Percentiles rank a stretch among this genome's conserved stretches.
These are phyloP conservation scores for Cinclus cinclus DNA, from an alignment of 2,113 vertebrate species.

Conservation along the genomic window DNA sequence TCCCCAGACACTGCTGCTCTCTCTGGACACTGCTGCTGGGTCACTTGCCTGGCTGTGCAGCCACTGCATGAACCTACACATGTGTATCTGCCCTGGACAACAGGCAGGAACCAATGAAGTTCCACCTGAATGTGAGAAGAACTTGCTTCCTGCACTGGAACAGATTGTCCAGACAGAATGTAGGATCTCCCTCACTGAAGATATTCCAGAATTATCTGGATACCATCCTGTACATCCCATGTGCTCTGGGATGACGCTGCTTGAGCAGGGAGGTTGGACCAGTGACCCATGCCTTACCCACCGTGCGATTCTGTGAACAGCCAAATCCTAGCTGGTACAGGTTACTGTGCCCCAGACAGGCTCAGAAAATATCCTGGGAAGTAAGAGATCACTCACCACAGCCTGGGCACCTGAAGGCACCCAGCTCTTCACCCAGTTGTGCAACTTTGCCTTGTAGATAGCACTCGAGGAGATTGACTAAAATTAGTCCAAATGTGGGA, in stretches of 20 bases:
- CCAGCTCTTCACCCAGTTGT: neutral
- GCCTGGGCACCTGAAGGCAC: neutral
- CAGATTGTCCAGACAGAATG: neutral
- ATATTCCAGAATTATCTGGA: neutral
- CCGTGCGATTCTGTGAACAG: neutral
- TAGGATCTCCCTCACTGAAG: neutral
- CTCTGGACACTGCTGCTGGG: too few relatives aligned
- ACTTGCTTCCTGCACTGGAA: neutral
- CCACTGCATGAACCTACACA: accelerated
- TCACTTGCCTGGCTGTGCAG: accelerated
- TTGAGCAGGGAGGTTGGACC: accelerated
- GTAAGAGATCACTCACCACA: accelerated
- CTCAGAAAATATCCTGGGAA: neutral
- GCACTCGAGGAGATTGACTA: neutral
- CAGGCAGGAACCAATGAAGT: neutral
- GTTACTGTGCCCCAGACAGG: neutral
- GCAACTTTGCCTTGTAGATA: neutral
- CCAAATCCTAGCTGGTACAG: neutral
- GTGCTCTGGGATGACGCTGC: neutral
- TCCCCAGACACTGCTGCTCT: too few relatives aligned
- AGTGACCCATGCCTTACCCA: neutral
- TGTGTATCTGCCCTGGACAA: accelerated
- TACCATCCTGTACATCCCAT: neutral
- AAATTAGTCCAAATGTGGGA: neutral
- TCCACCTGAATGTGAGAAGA: neutral